Conservation (phyloP, 1,140 invertebrate genomes). For the Goniozus legneri region DNA sequence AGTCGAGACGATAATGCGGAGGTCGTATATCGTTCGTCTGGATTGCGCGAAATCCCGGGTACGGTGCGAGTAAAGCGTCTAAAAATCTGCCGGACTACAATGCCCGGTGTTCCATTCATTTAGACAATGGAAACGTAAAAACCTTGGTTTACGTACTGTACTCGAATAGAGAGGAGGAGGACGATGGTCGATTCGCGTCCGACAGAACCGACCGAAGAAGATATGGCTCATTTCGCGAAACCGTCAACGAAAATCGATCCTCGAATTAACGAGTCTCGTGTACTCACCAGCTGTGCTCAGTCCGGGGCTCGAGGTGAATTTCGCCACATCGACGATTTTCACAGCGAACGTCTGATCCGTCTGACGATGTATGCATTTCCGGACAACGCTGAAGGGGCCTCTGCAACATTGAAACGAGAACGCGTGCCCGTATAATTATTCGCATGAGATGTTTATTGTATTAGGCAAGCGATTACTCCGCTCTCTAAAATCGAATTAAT, state of each 20-base stretch:
- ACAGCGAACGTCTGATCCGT: slow-evolving; percentile 95
- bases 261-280: no score
- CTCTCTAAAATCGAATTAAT: no score
- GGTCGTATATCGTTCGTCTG: background rate
- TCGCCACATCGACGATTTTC: slow-evolving; percentile 97
- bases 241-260: no score
- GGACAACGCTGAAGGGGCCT: slow-evolving; percentile 95
- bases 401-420: slow-evolving; percentile 61
- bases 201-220: no score
- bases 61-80: background rate
- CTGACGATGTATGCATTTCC: slow-evolving; percentile 92
- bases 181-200: no score
- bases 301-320: slow-evolving; percentile 93
- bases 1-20: background rate
- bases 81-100: background rate
- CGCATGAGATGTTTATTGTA: no score
- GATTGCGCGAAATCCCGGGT: background rate
- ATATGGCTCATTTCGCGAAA: no score
- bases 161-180: no score
- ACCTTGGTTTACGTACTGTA: no score
- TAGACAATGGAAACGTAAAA: no score
- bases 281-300: slow-evolving; percentile 88
- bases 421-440: no score
- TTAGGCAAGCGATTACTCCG: no score
- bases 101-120: background rate